Evolutionary conservation across 92 coral and sea anemone species (phyloP), one percentile per base, ranked within the genome.

Genomic region (Paramuricea clavata): DNA sequence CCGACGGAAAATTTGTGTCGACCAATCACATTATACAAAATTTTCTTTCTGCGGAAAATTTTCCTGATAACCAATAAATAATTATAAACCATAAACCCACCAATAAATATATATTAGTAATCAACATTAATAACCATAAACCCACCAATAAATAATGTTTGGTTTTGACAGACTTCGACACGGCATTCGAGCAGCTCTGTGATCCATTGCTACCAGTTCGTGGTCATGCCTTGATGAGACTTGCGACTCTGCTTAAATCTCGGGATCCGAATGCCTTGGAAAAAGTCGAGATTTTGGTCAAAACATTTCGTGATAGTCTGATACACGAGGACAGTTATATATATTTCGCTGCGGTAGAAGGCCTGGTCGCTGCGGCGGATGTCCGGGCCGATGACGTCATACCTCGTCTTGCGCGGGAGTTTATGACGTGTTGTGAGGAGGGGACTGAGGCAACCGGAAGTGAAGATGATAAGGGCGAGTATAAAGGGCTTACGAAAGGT

Each of bases 261-360:
- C 93, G 93, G 42, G 74, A 94, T 79, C 79, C 95, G 15, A 91
- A 90, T 64, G 98, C 99, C 25, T 26, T 96, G 73, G 72, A 76
- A 15, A 90, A 87, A 22, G 86, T 95, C 0, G 99, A 96, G 71
- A 89, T 91, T 5, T 83, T 96, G 32, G 94, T 96, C 26, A 93
- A 91, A 83, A 91, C 95, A 34, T 96, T 94, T 83, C 78, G 89
- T 23, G 96, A 94, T 78, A 94, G 93, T 68, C 89, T 96, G 15
- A 54, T 93, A 1, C 98, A 96, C 54, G 96, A 96, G 33, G 99
- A 96, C 87, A 91, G 96, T 0, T 96, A 94, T 76, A 96, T 96
- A 8, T 96, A 96, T 74, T 94, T 96, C 60, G 99, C 98, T 16
- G 98, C 99, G 23, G 81, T 96, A 16, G 93, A 96, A 71, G 99